Evolutionary conservation across 2,888 invertebrate genomes (phyloP).

Genomic region (Lasioglossum figueresi): DNA sequence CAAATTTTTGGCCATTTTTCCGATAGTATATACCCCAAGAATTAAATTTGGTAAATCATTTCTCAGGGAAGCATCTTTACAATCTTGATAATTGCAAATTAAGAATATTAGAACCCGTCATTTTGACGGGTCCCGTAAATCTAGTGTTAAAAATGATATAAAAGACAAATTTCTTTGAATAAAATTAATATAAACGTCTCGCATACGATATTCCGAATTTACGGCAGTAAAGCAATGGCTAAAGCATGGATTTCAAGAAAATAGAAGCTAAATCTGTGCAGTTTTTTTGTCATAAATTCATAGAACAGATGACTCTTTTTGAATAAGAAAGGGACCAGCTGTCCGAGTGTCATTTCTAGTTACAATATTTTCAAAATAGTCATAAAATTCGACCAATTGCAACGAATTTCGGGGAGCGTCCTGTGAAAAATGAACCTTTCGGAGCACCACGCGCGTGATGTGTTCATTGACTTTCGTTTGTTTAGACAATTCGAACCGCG

Average conservation of each 20-base stretch:
- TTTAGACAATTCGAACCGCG: conserved; percentile 3
- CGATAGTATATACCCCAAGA: too few relatives aligned
- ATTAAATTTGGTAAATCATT: too few relatives aligned
- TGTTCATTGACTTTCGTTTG: conserved; percentile 16
- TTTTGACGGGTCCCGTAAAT: too few relatives aligned
- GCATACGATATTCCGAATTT: too few relatives aligned
- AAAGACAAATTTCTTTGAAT: too few relatives aligned
- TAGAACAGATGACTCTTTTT: not conserved
- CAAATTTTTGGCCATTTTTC: too few relatives aligned
- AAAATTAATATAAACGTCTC: too few relatives aligned
- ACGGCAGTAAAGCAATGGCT: too few relatives aligned
- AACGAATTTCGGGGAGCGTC: not conserved
- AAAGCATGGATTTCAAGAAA: not conserved
- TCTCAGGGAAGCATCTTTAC: too few relatives aligned
- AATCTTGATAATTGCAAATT: too few relatives aligned
- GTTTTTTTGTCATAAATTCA: not conserved
- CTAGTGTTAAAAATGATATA: not conserved
- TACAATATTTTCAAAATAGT: not conserved
- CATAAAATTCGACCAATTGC: not conserved
- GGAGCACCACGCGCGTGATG: not conserved
- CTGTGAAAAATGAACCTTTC: not conserved
- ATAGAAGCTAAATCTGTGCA: not conserved
- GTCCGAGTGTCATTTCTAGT: not conserved
- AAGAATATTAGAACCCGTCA: too few relatives aligned
- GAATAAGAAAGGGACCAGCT: not conserved